Base-by-base conservation (phyloP, 64 coral and sea anemone species). In the Stylophora pistillata region DNA sequence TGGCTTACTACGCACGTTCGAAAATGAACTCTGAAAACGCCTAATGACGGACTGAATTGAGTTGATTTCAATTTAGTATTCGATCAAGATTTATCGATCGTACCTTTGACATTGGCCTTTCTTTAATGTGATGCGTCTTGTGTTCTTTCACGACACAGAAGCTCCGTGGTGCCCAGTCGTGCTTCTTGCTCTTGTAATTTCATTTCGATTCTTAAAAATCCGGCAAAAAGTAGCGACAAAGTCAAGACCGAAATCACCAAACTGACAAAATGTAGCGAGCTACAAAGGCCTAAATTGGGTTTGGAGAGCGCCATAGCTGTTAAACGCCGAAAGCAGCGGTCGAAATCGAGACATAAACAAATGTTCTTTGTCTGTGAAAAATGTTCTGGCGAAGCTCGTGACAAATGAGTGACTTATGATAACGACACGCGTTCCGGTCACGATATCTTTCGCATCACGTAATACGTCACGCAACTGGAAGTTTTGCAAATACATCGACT, bases 171-270 rank as follows among this genome's bases (percentile, higher is more conserved):
- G 25, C 20, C 60, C 26, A 84, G 9, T n/a, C 69, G 26, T 53
- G 80, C 33, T 20, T 84, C 80, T 23, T 84, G 80, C 28, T 69
- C 18, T 31, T 53, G 52, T 32, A 84, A 13, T 69, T 53, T 66
- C 3, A 84, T 15, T 69, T 84, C 80, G 23, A 69, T 69, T 33
- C 80, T 33, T 21, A 84, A 68, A 53, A 68, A 84, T 68, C 58
- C 80, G 26, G 33, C 80, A 21, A 84, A 23, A 53, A 34, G 60
- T 16, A 84, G 33, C 33, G 28, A 7, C 9, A 84, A 10, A 55
- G 80, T 41, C 7, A 84, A 18, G 11, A 34, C 2, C 5, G 61
- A 53, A 25, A 84, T 52, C 12, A 47, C 14, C 21, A 84, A 70
- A n/a, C 80, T 84, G 7, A 84, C 20, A 13, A 70, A 12, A 55